A percentile compares a stretch with the other conserved stretches of the same genome.
These are phyloP conservation scores for Drosophila burlai DNA, from an alignment of 1,140 invertebrate genomes.

Conservation along the genomic window DNA sequence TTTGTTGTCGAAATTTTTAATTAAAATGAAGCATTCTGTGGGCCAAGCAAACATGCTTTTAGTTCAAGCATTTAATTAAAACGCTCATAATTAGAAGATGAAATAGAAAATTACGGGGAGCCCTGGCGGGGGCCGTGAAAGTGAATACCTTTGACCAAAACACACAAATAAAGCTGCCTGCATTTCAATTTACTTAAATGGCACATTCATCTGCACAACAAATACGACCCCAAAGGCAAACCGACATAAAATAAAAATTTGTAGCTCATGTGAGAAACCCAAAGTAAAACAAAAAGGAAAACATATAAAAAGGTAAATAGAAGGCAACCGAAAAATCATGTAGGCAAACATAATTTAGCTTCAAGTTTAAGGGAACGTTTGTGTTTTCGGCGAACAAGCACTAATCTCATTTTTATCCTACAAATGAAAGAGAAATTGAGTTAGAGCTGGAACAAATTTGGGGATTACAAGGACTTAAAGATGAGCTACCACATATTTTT, in stretches of 20 bases:
- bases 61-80: conserved; percentile 63
- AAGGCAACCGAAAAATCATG: conserved; percentile 45
- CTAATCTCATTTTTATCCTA: conserved; percentile 63
- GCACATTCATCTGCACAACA: conserved; percentile 53
- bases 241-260: conserved; percentile 59
- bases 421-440: conserved; percentile 50
- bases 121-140: not conserved
- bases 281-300: not conserved
- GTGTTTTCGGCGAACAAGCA: conserved; percentile 24
- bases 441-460: not conserved
- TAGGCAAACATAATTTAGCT: conserved; percentile 58
- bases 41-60: conserved; percentile 46
- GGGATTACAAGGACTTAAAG: not conserved
- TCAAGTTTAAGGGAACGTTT: conserved; percentile 40
- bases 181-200: conserved; percentile 68
- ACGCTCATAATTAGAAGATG: conserved; percentile 68
- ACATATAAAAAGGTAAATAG: conserved; percentile 24
- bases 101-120: conserved; percentile 32
- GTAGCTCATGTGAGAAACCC: conserved; percentile 26
- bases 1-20: conserved; percentile 56
- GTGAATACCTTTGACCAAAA: conserved; percentile 27
- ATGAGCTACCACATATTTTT: conserved; percentile 15
- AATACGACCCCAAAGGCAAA: conserved; percentile 29
- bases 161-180: conserved; percentile 9
- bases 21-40: conserved; percentile 56